phyloP scores from a whole-genome alignment of 2,888 invertebrate species.

The Elmis aenea region DNA sequence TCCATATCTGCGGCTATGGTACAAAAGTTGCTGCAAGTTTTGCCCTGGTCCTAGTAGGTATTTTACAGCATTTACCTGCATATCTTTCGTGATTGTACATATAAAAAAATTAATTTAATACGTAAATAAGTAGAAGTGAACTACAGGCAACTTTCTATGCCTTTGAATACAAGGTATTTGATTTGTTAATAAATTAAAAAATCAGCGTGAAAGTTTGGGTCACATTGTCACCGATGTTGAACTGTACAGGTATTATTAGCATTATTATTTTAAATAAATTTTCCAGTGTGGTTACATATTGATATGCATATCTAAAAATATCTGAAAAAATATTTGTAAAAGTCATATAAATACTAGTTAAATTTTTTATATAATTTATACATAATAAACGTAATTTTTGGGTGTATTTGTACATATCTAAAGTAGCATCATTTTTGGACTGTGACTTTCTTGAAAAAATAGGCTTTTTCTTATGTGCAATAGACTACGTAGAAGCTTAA shows the following conservation, averaged over 20 bases:
- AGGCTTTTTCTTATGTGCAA: slow-evolving; percentile 12
- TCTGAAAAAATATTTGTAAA: slow-evolving; percentile 28
- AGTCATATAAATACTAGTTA: slow-evolving; percentile 37
- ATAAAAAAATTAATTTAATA: slow-evolving; percentile 18
- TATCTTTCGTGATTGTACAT: slow-evolving; percentile 36
- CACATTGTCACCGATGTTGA: no score
- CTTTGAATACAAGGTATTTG: slow-evolving; percentile 7
- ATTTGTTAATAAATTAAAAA: not conserved
- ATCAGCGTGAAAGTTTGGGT: no score
- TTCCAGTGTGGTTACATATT: no score
- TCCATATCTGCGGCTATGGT: slow-evolving; percentile 57
- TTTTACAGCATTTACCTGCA: slow-evolving; percentile 31
- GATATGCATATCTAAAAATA: no score
- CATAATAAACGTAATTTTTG: slow-evolving; percentile 39
- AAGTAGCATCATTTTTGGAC: slow-evolving; percentile 11
- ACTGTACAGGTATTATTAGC: no score
- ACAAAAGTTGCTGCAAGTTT: slow-evolving; percentile 29
- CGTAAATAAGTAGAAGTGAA: slow-evolving; percentile 20
- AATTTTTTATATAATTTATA: slow-evolving; percentile 45
- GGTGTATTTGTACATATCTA: slow-evolving; percentile 37
- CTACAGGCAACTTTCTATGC: slow-evolving; percentile 16
- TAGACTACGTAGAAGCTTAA: slow-evolving; percentile 9
- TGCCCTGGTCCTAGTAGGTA: slow-evolving; percentile 25
- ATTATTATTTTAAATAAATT: no score
- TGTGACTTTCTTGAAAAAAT: slow-evolving; percentile 16